Percentiles rank a stretch among this genome's conserved stretches.
These are phyloP conservation scores for Boulengeromyrus knoepffleri DNA, from an alignment of 2,113 vertebrate species.

Conservation along the genomic window DNA sequence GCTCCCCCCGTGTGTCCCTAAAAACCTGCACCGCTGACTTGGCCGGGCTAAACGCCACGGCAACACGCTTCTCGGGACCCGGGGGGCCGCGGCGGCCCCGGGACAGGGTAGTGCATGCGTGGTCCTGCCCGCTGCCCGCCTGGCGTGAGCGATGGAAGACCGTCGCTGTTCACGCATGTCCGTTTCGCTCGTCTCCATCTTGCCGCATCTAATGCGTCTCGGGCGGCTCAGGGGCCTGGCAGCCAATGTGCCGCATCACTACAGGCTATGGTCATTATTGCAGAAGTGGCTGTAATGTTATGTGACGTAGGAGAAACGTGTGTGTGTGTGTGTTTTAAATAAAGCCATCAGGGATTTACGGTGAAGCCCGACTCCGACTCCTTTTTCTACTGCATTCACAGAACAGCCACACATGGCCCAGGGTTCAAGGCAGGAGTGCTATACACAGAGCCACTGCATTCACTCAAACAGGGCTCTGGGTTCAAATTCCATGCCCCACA, in stretches of 20 bases:
- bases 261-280: conserved; percentile 51
- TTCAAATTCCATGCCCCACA: background rate
- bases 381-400: background rate
- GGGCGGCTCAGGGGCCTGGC: conserved; percentile 24
- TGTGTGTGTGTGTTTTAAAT: conserved; percentile 55
- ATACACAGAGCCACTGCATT: background rate
- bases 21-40: background rate
- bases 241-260: conserved; percentile 36
- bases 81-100: background rate
- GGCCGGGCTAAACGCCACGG: background rate
- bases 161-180: background rate
- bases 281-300: conserved; percentile 61
- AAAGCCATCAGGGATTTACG: conserved; percentile 61
- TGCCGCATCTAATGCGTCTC: background rate
- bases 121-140: background rate
- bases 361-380: background rate
- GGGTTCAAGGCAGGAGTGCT: background rate
- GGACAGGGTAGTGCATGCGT: background rate
- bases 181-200: background rate
- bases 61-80: background rate
- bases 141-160: background rate
- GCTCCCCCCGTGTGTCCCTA: background rate
- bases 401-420: background rate
- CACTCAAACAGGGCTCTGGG: background rate
- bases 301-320: conserved; percentile 58